Evolutionary conservation across 2,113 vertebrate species (phyloP), one percentile per base, ranked within the genome.

Genomic region (Eurypyga helias): DNA sequence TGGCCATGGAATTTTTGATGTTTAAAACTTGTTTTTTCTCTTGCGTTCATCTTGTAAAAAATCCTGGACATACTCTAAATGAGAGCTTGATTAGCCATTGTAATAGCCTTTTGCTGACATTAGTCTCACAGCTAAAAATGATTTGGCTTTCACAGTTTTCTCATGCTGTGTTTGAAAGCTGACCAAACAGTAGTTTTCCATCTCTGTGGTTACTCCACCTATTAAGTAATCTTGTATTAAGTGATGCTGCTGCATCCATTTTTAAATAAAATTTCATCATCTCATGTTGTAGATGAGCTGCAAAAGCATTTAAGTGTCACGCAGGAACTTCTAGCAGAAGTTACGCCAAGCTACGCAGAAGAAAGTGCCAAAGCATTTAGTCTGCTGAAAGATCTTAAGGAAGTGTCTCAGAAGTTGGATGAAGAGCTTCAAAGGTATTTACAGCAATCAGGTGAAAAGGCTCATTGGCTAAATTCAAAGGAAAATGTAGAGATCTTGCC

Each of bases 341-440:
- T 97, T 13, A 91, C 34, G 11, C 33, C 96, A 5, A 15, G 31
- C 17, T 21, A 9, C n/a, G n/a, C 80, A 1, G 95, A 64, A 36
- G 91, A 96, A 13, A 64, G 25, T 8, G 11, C 7, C 54, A 64
- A 96, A 89, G 17, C 46, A 2, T 48, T 78, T 41, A 41, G 20
- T 10, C 24, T 90, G 18, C 64, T 98, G 29, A 76, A 84, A 5
- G 96, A 98, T 12, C 84, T 98, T 67, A 62, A 95, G 77, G 91
- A 97, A 13, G 7, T 61, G 15, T 83, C 80, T 28, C 38, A 36
- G 10, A 57, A 95, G 17, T 93, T 97, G 58, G 91, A 96, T 81
- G 6, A 80, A 69, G 97, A 96, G 10, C 96, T 98, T 79, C 93
- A 84, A 81, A 98, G 98, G 98, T 98, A 98, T 64, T 77, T 87